phyloP scores from a whole-genome alignment of 2,888 invertebrate genomes.

The Exocentrus adspersus region DNA sequence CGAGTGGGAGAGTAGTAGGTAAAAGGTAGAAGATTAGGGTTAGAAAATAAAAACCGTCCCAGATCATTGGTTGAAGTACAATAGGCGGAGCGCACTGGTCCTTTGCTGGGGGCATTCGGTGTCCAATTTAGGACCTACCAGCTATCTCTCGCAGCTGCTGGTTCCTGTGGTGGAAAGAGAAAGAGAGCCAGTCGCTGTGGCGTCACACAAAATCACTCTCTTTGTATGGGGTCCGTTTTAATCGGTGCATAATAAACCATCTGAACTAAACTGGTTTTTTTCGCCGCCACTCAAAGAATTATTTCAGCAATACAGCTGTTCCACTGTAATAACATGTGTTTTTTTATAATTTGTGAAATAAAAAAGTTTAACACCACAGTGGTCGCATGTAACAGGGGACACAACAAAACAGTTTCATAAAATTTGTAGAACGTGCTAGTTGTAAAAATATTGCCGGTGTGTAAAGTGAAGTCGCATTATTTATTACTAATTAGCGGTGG shows the following conservation, averaged over 20 bases:
- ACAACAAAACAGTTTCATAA: conserved; percentile 55
- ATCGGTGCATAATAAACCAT: conserved; percentile 58
- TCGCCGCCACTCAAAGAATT: conserved; percentile 27
- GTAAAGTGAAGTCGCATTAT: conserved; percentile 23
- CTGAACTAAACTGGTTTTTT: conserved; percentile 45
- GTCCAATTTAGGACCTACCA: conserved; percentile 48
- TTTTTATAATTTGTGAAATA: conserved; percentile 60
- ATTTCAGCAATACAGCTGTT: conserved; percentile 43
- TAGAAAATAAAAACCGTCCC: conserved; percentile 38
- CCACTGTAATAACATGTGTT: conserved; percentile 60
- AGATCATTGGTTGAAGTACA: conserved; percentile 42
- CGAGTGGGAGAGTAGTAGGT: conserved; percentile 27
- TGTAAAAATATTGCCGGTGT: conserved; percentile 19
- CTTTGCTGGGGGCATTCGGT: conserved; percentile 60
- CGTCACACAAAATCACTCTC: conserved; percentile 47
- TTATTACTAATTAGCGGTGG: conserved; percentile 6
- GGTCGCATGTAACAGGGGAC: conserved; percentile 57
- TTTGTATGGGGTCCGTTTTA: conserved; percentile 65
- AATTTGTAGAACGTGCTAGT: conserved; percentile 49
- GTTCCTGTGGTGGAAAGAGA: conserved; percentile 29
- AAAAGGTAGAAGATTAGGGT: conserved; percentile 44
- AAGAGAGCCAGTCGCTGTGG: conserved; percentile 42
- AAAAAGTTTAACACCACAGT: conserved; percentile 62
- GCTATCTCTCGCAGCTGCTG: conserved; percentile 21
- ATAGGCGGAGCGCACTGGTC: conserved; percentile 31